These are phyloP conservation scores for Latrodectus elegans DNA, from an alignment of 2,888 invertebrate genomes.

Conservation along the genomic window DNA sequence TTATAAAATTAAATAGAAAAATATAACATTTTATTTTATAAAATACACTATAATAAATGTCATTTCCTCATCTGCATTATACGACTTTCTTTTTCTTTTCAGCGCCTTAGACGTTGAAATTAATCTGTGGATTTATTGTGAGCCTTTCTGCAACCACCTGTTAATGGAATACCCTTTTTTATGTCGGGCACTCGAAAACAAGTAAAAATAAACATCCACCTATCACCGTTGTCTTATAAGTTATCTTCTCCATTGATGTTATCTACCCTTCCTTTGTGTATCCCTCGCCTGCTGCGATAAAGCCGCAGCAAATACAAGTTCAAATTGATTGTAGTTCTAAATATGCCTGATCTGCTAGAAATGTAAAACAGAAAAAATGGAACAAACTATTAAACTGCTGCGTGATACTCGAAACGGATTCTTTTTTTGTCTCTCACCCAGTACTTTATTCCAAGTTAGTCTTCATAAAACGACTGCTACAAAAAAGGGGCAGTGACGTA, in stretches of 20 bases:
- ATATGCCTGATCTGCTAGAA: constrained; percentile 28
- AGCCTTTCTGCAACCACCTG: constrained; percentile 64
- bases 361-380: background rate
- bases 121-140: constrained; percentile 10
- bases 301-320: constrained; percentile 46
- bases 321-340: constrained; percentile 58
- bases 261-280: constrained; percentile 14
- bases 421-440: constrained; percentile 17
- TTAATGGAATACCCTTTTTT: constrained; percentile 50
- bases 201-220: constrained; percentile 25
- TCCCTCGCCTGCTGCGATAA: constrained; percentile 19
- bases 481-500: background rate
- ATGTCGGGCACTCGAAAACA: constrained; percentile 55
- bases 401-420: background rate
- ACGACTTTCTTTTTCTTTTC: constrained; percentile 6
- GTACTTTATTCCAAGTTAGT: background rate
- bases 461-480: background rate
- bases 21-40: no score
- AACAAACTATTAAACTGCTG: no score
- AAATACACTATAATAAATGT: no score
- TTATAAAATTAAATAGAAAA: no score
- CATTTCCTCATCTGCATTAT: no score
- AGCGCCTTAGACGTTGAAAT: constrained; percentile 52
- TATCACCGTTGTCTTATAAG: constrained; percentile 47
- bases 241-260: constrained; percentile 28